A percentile compares a stretch with the other conserved stretches of the same genome.
phyloP scores from a whole-genome alignment of 2,888 invertebrate genomes.

The Drosophila picticornis region DNA sequence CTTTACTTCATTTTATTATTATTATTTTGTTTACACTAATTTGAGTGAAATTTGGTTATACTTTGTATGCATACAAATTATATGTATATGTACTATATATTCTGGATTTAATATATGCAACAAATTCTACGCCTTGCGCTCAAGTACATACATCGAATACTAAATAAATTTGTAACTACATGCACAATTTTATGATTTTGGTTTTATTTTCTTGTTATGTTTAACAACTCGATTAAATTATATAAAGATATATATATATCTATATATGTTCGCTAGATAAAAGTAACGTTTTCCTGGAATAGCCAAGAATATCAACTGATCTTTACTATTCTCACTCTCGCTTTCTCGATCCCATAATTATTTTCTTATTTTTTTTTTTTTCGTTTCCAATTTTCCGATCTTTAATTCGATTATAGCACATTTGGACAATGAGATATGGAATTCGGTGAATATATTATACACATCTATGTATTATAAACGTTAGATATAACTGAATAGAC shows the following conservation, averaged over 20 bases:
- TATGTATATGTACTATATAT: slow-evolving; percentile 22
- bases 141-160: slow-evolving; percentile 36
- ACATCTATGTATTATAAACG: slow-evolving; percentile 17
- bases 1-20: slow-evolving; percentile 49
- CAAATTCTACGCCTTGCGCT: slow-evolving; percentile 54
- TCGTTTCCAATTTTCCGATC: background rate
- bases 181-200: slow-evolving; percentile 32
- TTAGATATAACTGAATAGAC: slow-evolving; percentile 36
- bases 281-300: slow-evolving; percentile 38
- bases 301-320: slow-evolving; percentile 21
- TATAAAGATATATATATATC: slow-evolving; percentile 15
- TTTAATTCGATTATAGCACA: background rate
- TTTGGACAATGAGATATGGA: slow-evolving; percentile 35
- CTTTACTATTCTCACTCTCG: slow-evolving; percentile 1
- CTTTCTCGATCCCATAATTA: background rate
- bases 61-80: slow-evolving; percentile 39
- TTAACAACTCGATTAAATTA: slow-evolving; percentile 29
- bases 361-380: background rate
- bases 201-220: slow-evolving; percentile 3
- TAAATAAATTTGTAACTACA: slow-evolving; percentile 44
- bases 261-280: slow-evolving; percentile 20
- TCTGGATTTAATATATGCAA: slow-evolving; percentile 45
- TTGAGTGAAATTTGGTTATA: slow-evolving; percentile 75
- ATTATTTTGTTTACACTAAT: slow-evolving; percentile 54
- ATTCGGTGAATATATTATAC: slow-evolving; percentile 31